A percentile compares a stretch with the other conserved stretches of the same genome.
Evolutionary conservation across 2,888 invertebrate genomes (phyloP).

Genomic region (Lymantria monacha): DNA sequence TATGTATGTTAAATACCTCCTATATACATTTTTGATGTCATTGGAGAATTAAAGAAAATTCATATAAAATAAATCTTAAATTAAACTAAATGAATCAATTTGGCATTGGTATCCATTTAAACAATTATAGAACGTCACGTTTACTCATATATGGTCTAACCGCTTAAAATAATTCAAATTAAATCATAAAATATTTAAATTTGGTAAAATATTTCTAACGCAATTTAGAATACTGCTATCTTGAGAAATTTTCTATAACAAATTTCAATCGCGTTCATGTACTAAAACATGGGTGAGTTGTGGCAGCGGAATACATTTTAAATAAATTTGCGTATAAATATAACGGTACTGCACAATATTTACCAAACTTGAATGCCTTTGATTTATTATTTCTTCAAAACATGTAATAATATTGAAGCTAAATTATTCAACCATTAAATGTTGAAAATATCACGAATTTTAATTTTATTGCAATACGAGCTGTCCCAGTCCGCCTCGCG

Average conservation of each 20-base stretch:
- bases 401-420: too few species aligned
- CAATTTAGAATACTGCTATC: background rate
- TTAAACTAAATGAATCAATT: background rate
- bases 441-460: too few species aligned
- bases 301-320: background rate
- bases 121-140: background rate
- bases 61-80: too few species aligned
- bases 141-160: background rate
- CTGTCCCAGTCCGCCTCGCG: too few species aligned
- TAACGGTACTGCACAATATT: background rate
- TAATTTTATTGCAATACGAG: too few species aligned
- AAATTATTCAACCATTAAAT: too few species aligned
- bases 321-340: background rate
- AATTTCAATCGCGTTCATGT: background rate
- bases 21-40: too few species aligned
- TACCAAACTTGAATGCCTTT: too few species aligned
- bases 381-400: too few species aligned
- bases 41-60: too few species aligned
- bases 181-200: background rate
- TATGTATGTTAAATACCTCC: too few species aligned
- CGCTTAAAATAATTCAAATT: too few species aligned
- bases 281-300: background rate
- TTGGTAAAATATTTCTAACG: background rate
- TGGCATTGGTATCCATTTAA: background rate
- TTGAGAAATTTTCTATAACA: background rate